Evolutionary conservation across 2,888 invertebrate species (phyloP).

Genomic region (Antheraea yamamai): DNA sequence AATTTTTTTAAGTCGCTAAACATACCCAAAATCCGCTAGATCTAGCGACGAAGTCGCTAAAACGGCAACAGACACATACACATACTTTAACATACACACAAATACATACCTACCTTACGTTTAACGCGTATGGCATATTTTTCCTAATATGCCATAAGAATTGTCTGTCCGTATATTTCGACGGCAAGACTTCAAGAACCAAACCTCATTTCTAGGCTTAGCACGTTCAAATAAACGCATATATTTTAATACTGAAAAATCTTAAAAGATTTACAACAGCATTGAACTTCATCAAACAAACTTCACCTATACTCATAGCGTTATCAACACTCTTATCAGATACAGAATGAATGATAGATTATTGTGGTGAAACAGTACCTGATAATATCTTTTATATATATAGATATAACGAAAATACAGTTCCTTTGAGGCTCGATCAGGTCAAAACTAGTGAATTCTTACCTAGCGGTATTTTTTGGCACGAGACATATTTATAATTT

Average conservation of each 20-base stretch:
- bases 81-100: too few relatives aligned
- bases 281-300: conserved; percentile 20
- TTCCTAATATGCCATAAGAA: too few relatives aligned
- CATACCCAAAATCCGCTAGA: too few relatives aligned
- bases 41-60: too few relatives aligned
- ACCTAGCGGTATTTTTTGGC: too few relatives aligned
- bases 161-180: not conserved
- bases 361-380: conserved; percentile 3
- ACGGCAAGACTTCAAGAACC: not conserved
- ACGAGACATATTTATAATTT: too few relatives aligned
- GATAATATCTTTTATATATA: not conserved
- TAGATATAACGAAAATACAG: not conserved
- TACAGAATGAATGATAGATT: conserved; percentile 15
- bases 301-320: not conserved
- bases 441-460: too few relatives aligned
- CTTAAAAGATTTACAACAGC: conserved; percentile 9
- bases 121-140: too few relatives aligned
- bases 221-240: not conserved
- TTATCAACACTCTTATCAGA: conserved; percentile 9
- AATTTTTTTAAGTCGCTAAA: too few relatives aligned
- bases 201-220: not conserved
- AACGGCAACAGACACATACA: too few relatives aligned
- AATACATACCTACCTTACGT: too few relatives aligned
- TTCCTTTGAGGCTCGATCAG: too few relatives aligned
- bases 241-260: not conserved